Percentiles rank a stretch among this genome's conserved stretches.
Evolutionary conservation across 2,113 vertebrate genomes (phyloP).

Genomic region (Alexandromys fortis): DNA sequence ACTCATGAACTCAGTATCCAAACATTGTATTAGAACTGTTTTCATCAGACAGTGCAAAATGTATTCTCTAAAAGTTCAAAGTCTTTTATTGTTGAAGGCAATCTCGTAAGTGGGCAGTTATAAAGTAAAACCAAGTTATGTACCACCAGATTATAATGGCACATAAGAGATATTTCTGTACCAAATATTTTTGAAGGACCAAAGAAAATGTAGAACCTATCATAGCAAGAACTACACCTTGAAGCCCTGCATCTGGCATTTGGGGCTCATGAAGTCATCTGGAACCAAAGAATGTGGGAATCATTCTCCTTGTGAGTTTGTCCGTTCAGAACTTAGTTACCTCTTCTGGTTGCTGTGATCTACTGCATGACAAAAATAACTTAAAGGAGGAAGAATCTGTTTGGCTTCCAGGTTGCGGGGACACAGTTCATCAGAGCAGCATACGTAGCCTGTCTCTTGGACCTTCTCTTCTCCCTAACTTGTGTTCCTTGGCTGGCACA

Average conservation of each 20-base stretch:
- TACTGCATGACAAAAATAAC: neutral
- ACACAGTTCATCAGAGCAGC: neutral
- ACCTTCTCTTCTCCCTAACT: neutral
- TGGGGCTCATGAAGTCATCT: neutral
- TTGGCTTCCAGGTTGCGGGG: neutral
- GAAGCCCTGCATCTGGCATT: neutral
- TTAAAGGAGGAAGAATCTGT: neutral
- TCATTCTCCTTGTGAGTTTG: neutral
- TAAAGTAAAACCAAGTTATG: too few relatives aligned
- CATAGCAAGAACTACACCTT: neutral
- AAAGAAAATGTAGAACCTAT: neutral
- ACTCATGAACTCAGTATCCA: neutral
- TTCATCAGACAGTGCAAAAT: neutral
- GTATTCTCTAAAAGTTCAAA: neutral
- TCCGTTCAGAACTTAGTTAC: too few relatives aligned
- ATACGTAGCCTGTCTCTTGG: neutral
- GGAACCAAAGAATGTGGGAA: neutral
- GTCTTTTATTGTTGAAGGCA: neutral
- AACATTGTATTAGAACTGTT: neutral
- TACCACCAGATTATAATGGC: neutral
- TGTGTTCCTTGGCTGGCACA: neutral
- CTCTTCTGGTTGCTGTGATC: neutral
- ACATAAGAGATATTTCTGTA: neutral
- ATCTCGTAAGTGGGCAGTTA: neutral
- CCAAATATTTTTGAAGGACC: neutral